Conservation (phyloP, 2,888 invertebrate genomes). For the Folsomia candida region DNA sequence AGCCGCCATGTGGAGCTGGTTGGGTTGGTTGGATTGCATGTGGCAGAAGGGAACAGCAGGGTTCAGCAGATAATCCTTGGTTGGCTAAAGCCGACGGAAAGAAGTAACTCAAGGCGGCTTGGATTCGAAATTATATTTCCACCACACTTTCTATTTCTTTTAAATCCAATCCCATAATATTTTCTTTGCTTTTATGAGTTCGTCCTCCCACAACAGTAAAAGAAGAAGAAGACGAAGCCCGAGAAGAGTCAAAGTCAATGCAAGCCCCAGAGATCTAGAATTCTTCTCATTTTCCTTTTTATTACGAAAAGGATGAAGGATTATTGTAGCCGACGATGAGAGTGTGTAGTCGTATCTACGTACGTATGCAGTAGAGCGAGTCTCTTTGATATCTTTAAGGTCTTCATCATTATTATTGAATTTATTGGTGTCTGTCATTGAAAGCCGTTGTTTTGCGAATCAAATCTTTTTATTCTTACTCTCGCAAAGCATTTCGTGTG, state of each 20-base stretch:
- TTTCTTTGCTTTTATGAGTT: conserved; percentile 14
- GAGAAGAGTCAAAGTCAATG: background rate
- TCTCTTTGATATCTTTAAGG: conserved; percentile 19
- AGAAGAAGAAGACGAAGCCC: conserved; percentile 2
- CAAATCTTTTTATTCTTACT: background rate
- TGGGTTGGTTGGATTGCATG: background rate
- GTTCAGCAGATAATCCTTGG: conserved; percentile 13
- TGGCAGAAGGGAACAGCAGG: conserved; percentile 1
- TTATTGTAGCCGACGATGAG: conserved; percentile 20
- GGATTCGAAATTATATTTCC: conserved; percentile 16
- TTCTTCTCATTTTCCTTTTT: conserved; percentile 19
- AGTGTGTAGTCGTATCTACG: no score
- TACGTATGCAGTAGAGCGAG: background rate
- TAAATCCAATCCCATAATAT: conserved; percentile 21
- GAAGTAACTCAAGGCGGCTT: background rate
- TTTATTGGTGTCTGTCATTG: conserved; percentile 18
- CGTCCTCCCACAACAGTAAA: background rate
- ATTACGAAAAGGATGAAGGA: conserved; percentile 15
- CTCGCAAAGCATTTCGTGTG: background rate
- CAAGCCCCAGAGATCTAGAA: conserved; percentile 5
- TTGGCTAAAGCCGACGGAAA: conserved; percentile 9
- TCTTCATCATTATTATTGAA: conserved; percentile 17
- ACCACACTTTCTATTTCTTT: conserved; percentile 12
- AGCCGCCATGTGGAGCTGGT: no score
- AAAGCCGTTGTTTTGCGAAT: conserved; percentile 18